Percentiles rank a stretch among this genome's conserved stretches.
These are phyloP conservation scores for Heliconius hewitsoni DNA, from an alignment of 1,140 invertebrate genomes.

Conservation along the genomic window DNA sequence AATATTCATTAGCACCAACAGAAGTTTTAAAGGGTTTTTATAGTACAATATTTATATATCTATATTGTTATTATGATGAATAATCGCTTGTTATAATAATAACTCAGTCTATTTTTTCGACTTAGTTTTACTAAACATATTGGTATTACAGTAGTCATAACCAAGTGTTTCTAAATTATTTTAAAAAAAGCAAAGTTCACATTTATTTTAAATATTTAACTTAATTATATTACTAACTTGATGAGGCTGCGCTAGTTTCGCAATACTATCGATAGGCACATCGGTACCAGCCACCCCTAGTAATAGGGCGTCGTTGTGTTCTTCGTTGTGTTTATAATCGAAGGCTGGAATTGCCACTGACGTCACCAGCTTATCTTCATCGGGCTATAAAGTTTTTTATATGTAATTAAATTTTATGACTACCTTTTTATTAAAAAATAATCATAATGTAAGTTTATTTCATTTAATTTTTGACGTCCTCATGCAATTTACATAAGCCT, in stretches of 20 bases:
- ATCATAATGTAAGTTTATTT: too few relatives aligned
- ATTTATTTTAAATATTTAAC: neutral
- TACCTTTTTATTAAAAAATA: too few relatives aligned
- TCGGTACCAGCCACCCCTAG: constrained; percentile 96
- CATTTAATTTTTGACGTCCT: too few relatives aligned
- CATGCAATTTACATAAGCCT: too few relatives aligned
- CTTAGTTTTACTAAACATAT: too few relatives aligned
- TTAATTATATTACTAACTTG: constrained; percentile 48
- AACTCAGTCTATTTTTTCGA: too few relatives aligned
- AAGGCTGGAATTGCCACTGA: constrained; percentile 94
- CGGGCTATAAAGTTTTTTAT: constrained; percentile 54
- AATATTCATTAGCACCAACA: constrained; percentile 95
- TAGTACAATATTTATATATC: too few relatives aligned
- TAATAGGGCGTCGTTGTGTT: constrained; percentile 86
- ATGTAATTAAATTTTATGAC: neutral
- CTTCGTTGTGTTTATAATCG: constrained; percentile 84
- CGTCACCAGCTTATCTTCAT: constrained; percentile 86
- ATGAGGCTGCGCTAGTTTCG: constrained; percentile 89
- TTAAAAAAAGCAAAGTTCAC: too few relatives aligned
- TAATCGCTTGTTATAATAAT: neutral
- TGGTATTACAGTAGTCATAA: too few relatives aligned
- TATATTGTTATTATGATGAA: neutral
- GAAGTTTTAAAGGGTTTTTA: constrained; percentile 19
- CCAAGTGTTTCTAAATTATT: too few relatives aligned
- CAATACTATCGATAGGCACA: constrained; percentile 94